Percentiles rank a stretch among this genome's conserved stretches.
Conservation (phyloP, 2,113 vertebrate genomes). For the Callithrix jacchus region DNA sequence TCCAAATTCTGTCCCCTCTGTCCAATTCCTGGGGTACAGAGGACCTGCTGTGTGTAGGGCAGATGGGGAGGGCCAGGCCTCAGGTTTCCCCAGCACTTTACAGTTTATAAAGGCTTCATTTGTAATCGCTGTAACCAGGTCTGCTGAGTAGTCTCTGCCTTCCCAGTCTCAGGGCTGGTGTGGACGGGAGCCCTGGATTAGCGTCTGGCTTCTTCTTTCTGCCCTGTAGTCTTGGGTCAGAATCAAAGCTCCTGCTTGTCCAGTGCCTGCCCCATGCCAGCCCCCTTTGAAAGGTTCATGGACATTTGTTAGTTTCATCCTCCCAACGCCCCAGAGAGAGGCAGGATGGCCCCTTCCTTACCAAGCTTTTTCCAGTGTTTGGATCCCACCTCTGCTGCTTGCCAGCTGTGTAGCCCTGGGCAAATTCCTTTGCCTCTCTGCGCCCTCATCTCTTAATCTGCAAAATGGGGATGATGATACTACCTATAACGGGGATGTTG, state of each 20-base stretch:
- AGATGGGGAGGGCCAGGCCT: too few species aligned
- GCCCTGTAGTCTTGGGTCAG: not conserved
- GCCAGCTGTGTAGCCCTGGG: not conserved
- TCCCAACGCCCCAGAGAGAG: not conserved
- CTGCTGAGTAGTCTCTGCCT: too few species aligned
- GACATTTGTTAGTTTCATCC: rapidly evolving
- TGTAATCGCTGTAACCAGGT: too few species aligned
- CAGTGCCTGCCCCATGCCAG: rapidly evolving
- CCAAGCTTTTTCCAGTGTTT: not conserved
- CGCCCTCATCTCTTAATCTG: not conserved
- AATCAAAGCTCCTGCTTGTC: not conserved
- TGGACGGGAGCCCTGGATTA: too few species aligned
- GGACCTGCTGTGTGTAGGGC: too few species aligned
- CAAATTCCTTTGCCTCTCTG: not conserved
- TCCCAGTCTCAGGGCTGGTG: too few species aligned
- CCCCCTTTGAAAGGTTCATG: not conserved
- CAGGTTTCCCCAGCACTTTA: too few species aligned
- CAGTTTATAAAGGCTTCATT: too few species aligned
- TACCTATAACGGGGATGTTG: not conserved
- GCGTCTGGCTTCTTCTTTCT: not conserved
- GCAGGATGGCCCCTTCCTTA: not conserved
- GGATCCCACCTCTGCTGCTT: not conserved
- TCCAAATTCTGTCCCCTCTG: not conserved
- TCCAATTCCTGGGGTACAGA: too few species aligned
- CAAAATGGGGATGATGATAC: not conserved